phyloP scores from a whole-genome alignment of 2,888 invertebrate genomes.

The Exocentrus adspersus region DNA sequence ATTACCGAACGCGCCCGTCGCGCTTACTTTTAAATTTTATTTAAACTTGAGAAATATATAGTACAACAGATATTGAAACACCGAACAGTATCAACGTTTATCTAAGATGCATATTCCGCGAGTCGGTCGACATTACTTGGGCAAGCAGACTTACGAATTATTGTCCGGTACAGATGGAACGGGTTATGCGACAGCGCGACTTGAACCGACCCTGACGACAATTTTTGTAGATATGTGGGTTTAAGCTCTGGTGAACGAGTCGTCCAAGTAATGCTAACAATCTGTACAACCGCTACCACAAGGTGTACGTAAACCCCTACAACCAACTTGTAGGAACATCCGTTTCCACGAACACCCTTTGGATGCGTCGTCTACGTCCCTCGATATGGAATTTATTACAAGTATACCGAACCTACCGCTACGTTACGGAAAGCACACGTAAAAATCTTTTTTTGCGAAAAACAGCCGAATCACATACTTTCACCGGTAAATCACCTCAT shows the following conservation, averaged over 20 bases:
- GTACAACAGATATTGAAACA: constrained; percentile 42
- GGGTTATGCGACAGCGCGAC: too few relatives aligned
- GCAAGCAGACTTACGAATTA: too few relatives aligned
- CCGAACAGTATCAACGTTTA: constrained; percentile 39
- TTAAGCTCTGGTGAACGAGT: neutral
- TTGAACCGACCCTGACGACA: too few relatives aligned
- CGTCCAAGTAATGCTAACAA: neutral
- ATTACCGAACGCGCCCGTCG: neutral
- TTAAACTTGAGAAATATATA: constrained; percentile 33
- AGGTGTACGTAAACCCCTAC: neutral
- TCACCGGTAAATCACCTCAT: neutral
- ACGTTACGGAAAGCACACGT: constrained; percentile 45
- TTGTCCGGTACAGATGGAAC: too few relatives aligned
- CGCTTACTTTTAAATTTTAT: too few relatives aligned
- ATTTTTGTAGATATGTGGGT: neutral
- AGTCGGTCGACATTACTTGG: neutral
- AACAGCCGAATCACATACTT: constrained; percentile 39
- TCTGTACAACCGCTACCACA: too few relatives aligned
- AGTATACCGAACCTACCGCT: constrained; percentile 48
- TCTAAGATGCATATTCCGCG: constrained; percentile 9
- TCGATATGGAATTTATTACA: constrained; percentile 50
- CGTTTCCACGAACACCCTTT: neutral
- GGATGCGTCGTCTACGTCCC: neutral
- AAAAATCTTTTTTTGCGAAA: constrained; percentile 40
- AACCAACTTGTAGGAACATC: too few relatives aligned